A percentile compares a stretch with the other conserved stretches of the same genome.
phyloP scores from a whole-genome alignment of 2,888 invertebrate genomes.

The Linnaemya vulpina region DNA sequence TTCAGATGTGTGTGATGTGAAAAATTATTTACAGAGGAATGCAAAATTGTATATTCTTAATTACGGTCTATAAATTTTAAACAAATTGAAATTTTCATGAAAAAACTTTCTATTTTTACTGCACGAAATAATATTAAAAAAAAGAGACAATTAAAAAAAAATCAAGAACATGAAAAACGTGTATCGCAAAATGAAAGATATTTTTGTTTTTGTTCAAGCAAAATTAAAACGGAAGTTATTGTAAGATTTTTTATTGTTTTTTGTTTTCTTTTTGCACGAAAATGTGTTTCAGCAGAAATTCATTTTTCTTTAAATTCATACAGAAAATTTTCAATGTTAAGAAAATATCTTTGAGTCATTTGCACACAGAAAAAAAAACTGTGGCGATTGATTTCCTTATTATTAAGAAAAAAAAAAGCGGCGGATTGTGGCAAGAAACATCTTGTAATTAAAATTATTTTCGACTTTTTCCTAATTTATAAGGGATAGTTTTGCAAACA shows the following conservation, averaged over 20 bases:
- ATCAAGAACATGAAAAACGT: slow-evolving; percentile 33
- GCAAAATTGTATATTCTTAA: slow-evolving; percentile 41
- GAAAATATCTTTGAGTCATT: slow-evolving; percentile 12
- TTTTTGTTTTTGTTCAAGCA: neutral
- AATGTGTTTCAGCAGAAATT: neutral
- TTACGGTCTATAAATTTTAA: slow-evolving; percentile 57
- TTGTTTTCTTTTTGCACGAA: neutral
- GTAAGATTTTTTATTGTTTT: slow-evolving; percentile 24
- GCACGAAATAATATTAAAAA: slow-evolving; percentile 29
- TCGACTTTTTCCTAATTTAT: too few species aligned
- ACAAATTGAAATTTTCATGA: slow-evolving; percentile 49
- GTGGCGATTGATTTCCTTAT: too few species aligned
- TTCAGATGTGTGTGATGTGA: slow-evolving; percentile 2
- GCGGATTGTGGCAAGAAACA: neutral
- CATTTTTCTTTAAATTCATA: slow-evolving; percentile 7
- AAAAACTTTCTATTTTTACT: slow-evolving; percentile 19
- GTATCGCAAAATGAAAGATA: neutral
- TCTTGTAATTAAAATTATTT: neutral
- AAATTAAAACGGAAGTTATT: slow-evolving; percentile 58
- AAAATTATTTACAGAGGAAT: slow-evolving; percentile 40
- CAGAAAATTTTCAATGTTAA: slow-evolving; percentile 51
- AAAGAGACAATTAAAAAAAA: neutral
- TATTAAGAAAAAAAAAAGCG: too few species aligned
- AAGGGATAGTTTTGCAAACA: too few species aligned
- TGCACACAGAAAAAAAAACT: neutral